Percentiles rank a stretch among this genome's conserved stretches.
Conservation (phyloP, 2,888 invertebrate genomes). For the Ennomos quercinarius region DNA sequence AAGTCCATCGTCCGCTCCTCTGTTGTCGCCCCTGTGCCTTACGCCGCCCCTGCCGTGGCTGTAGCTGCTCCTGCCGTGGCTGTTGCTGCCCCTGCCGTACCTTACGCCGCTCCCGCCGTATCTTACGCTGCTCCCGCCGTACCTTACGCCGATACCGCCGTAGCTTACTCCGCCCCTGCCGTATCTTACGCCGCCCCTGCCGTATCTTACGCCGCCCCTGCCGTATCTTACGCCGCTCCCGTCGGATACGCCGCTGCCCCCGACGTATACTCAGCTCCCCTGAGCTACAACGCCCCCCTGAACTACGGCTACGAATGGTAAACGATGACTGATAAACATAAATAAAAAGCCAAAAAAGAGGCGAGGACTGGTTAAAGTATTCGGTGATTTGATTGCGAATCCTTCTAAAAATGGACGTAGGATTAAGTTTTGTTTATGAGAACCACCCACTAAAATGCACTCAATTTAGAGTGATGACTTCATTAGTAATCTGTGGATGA, state of each 20-base stretch:
- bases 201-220: neutral
- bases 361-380: conserved; percentile 33
- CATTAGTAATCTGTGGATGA: too few species aligned
- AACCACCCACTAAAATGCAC: too few species aligned
- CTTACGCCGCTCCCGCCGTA: conserved; percentile 44
- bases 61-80: conserved; percentile 36
- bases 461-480: too few species aligned
- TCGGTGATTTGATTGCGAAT: conserved; percentile 23
- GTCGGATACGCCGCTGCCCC: too few species aligned
- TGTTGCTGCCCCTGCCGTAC: conserved; percentile 44
- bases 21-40: conserved; percentile 27
- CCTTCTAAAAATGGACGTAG: neutral
- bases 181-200: conserved; percentile 4
- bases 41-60: conserved; percentile 33
- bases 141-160: neutral
- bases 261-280: too few species aligned
- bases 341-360: conserved; percentile 40
- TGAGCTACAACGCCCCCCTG: conserved; percentile 6
- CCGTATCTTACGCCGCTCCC: too few species aligned
- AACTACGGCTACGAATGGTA: conserved; percentile 34
- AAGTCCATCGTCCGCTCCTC: conserved; percentile 62
- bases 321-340: conserved; percentile 13
- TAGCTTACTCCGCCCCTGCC: conserved; percentile 32
- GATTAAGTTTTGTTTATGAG: too few species aligned
- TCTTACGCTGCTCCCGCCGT: conserved; percentile 39